Base-by-base conservation (phyloP, 2,888 invertebrate genomes). In the Sinelater perroti region DNA sequence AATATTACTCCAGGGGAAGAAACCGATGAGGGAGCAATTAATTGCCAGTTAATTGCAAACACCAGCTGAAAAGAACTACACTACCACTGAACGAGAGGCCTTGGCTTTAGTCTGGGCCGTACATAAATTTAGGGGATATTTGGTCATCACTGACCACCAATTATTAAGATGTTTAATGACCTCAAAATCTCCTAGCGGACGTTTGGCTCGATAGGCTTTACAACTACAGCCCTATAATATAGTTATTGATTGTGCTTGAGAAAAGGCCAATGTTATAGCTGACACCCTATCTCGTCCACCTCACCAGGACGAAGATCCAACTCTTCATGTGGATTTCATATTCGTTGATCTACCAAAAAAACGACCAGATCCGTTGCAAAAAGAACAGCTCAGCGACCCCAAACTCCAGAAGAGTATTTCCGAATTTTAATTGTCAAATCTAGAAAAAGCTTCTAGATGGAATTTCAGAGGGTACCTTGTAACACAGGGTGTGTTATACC, bases 101-200 rank as follows among this genome's bases (percentile, higher is more conserved):
- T 49, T 69, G 2, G 67, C 70, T 3, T 30, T 67, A 1, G 57
- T 69, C 4, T 78, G 67, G 67, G 74, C 74, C 2, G 60, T 77
- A 0, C 40, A 69, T 5, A 77, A 77, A 53, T 79, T 77, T 53
- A 56, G 75, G 13, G 72, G 72, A 0, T 81, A 77, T 55, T 60
- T 81, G 0, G 75, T 63, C 0, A 75, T 79, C 17, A 13, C 13
- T 0, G 81, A 81, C 56, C 81, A 81, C 52, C 74, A 78, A 54
- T 76, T 80, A 0, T 64, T 82, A 26, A 75, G 76, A 70, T 82
- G 79, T 77, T 61, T 82, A 5, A 59, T 74, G 57, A 64, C 66
- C 0, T 26, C 76, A 2, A 76, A 76, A 55, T 68, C 77, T 2
- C 73, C 74, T 0, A 67, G 70, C 3, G 76, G 76, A 6, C 54